These are phyloP conservation scores for Nannospalax galili DNA, from an alignment of 2,113 vertebrate genomes.

Conservation along the genomic window DNA sequence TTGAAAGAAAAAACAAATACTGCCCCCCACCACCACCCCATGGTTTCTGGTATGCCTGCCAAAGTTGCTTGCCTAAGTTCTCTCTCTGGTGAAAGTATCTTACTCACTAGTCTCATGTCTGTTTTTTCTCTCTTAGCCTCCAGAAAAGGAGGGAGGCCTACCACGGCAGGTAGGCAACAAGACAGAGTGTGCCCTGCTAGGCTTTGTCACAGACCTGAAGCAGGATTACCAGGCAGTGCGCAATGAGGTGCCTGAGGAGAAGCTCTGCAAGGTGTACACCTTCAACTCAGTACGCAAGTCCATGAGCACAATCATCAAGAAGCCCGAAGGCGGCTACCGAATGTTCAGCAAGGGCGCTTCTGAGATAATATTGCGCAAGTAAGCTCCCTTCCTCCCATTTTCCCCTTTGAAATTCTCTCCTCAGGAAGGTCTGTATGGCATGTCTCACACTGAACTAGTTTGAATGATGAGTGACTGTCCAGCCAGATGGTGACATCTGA, in stretches of 20 bases:
- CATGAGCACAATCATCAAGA: conserved; percentile 97
- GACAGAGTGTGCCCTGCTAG: conserved; percentile 95
- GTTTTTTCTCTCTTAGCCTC: conserved; percentile 86
- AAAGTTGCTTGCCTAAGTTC: too few species aligned
- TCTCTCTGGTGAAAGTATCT: not conserved
- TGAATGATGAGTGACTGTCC: not conserved
- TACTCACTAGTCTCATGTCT: not conserved
- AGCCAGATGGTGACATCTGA: not conserved
- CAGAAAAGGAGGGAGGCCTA: conserved; percentile 96
- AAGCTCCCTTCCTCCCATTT: conserved; percentile 45
- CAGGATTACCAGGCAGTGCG: conserved; percentile 96
- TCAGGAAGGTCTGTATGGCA: not conserved
- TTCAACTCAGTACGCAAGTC: conserved; percentile 98
- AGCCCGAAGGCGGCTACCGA: conserved; percentile 88
- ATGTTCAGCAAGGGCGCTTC: conserved; percentile 99
- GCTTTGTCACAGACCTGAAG: conserved; percentile 94
- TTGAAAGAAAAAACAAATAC: not conserved
- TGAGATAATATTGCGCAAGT: conserved; percentile 98
- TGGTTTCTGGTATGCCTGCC: rapidly evolving
- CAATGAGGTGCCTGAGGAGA: conserved; percentile 95
- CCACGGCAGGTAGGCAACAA: conserved; percentile 98
- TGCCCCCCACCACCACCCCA: too few species aligned
- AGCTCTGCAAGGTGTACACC: conserved; percentile 97
- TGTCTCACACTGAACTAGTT: not conserved
- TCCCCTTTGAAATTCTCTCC: rapidly evolving